phyloP scores from a whole-genome alignment of 2,113 vertebrate species.

The Carassius gibelio region DNA sequence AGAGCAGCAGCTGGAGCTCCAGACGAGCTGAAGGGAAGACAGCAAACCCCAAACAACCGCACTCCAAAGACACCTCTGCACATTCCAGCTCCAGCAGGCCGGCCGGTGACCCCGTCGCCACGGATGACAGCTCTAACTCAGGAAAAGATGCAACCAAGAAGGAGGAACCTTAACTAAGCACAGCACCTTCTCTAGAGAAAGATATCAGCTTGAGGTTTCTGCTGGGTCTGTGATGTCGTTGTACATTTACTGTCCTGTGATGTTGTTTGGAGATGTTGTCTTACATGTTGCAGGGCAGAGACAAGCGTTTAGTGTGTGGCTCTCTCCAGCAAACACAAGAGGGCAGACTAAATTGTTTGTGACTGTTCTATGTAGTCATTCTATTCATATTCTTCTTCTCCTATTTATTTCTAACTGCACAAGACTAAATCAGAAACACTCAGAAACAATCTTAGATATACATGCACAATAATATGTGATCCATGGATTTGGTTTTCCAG shows the following conservation, averaged over 20 bases:
- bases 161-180: slow-evolving; percentile 18
- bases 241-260: slow-evolving; percentile 31
- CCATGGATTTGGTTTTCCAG: neutral
- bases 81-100: slow-evolving; percentile 19
- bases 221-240: slow-evolving; percentile 24
- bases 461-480: neutral
- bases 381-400: neutral
- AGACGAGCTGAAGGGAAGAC: slow-evolving; percentile 1
- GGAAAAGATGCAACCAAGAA: slow-evolving; percentile 19
- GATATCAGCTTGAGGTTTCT: neutral
- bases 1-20: slow-evolving; percentile 40
- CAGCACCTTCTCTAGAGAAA: neutral
- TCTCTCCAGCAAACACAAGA: neutral
- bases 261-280: slow-evolving; percentile 30
- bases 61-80: slow-evolving; percentile 1
- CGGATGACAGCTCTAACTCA: slow-evolving; percentile 28
- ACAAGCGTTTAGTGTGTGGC: slow-evolving; percentile 15
- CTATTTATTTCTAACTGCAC: neutral
- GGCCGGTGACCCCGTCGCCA: neutral
- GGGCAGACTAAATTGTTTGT: slow-evolving; percentile 15
- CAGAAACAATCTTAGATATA: neutral
- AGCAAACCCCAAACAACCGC: neutral
- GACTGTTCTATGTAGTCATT: slow-evolving; percentile 23
- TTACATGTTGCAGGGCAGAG: slow-evolving; percentile 28
- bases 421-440: neutral